Base-by-base conservation (phyloP, 2,113 vertebrate genomes). In the Plectropomus leopardus region DNA sequence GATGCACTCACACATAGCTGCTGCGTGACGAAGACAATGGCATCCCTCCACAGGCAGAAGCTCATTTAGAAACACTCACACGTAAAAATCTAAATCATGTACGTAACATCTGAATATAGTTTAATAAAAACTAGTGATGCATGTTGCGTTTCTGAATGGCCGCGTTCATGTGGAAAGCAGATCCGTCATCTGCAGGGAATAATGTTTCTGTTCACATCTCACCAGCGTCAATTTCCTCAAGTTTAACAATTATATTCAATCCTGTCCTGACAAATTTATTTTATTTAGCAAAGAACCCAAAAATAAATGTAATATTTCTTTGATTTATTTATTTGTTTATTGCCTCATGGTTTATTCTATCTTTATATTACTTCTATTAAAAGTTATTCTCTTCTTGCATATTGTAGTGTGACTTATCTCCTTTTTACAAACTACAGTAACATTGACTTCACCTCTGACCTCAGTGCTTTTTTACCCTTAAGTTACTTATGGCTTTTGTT, bases 121-220 rank as follows among this genome's bases (percentile, higher is more conserved):
- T 28, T 40, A 34, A 36, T 13, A 45, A 19, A 47, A 23, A 40
- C 28, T 5, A 32, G 3, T n/a, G 11, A 72, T 58, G 40, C 21
- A 59, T 48, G 30, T 21, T 69, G 51, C 40, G 60, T 60, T 17
- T 45, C 8, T 24, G 40, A 19, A 4, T 19, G 11, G 23, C 64
- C 76, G 4, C 42, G 13, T 15, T 64, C 72, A 86, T 88, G 55
- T 84, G 79, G 73, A 24, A 78, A 84, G 61, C 84, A 71, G 67
- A 82, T 79, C 17, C 32, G 28, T 76, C 55, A 50, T 69, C 53
- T 83, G 69, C 19, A 40, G 54, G 30, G 19, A 21, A 4, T 65
- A 30, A 10, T 40, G 7, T 45, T 53, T 30, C 17, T 32, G n/a
- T 58, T 54, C 9, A 42, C 5, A 1, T 58, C 26, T n/a, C 68